Base-by-base conservation (phyloP, 2,113 vertebrate species). In the Pycnonotus jocosus region DNA sequence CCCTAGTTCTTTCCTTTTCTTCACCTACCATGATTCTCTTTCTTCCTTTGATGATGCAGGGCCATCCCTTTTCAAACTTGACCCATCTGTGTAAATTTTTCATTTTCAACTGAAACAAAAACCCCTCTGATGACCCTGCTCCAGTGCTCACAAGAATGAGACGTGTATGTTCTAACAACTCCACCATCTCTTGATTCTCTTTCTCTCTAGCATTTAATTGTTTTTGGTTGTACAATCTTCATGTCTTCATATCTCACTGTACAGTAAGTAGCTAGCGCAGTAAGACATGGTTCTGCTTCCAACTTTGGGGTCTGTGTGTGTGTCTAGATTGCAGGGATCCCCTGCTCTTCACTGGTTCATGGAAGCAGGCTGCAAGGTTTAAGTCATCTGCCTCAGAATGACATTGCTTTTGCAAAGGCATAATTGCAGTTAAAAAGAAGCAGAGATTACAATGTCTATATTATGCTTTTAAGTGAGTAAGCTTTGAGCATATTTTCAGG, bases 151-250 rank as follows among this genome's bases (percentile, higher is more conserved):
- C 18, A 27, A 42, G 40, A 81, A 64, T 37, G 8, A 19, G 20
- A 60, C 2, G 0, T 19, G 15, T 24, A 18, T 53, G 6, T 42
- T 85, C 15, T 42, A 81, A 37, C 10, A 25, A 13, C 4, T 60
- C 56, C 48, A n/a, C 6, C 7, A 22, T 54, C 25, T 66, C 33
- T 56, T 66, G 33, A 80, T 54, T 12, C 2, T 6, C 9, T 25
- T 89, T 57, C 48, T 24, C 15, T 65, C 3, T 74, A 7, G 19
- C 61, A 81, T 78, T 35, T 7, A 18, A 33, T 77, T 70, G 13
- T 0, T 86, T 81, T 37, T 5, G 3, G 6, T 50, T 50, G 7
- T 53, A 12, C 9, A 11, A 0, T 56, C 8, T 58, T 70, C 56
- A 16, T 50, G 23, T 81, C 58, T 61, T 61, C 4, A 8, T 84